A percentile compares a stretch with the other conserved stretches of the same genome.
phyloP scores from a whole-genome alignment of 2,888 invertebrate genomes.

The Diadromus collaris region DNA sequence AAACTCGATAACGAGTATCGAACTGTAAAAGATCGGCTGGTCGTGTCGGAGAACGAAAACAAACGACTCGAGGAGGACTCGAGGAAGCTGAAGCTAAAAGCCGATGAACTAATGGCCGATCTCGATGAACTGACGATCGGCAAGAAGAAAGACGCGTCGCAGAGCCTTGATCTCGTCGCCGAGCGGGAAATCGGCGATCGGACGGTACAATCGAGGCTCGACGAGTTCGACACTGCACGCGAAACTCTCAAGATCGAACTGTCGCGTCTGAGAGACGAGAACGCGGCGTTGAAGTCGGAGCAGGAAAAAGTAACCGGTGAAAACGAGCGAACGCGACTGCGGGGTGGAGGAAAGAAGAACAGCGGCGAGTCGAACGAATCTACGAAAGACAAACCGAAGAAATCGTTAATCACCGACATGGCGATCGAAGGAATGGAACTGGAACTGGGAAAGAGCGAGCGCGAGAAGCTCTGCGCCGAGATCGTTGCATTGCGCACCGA shows the following conservation, averaged over 20 bases:
- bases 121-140: conserved; percentile 19
- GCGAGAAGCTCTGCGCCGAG: conserved; percentile 41
- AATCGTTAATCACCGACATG: conserved; percentile 52
- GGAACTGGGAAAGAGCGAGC: conserved; percentile 34
- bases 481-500: conserved; percentile 39
- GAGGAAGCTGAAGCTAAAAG: conserved; percentile 11
- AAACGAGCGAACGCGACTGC: conserved; percentile 39
- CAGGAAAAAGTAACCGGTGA: conserved; percentile 12
- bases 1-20: conserved; percentile 47
- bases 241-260: conserved; percentile 34
- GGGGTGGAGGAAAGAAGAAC: conserved; percentile 21
- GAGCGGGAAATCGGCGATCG: conserved; percentile 35
- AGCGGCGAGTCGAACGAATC: conserved; percentile 54
- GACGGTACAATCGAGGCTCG: conserved; percentile 16
- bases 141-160: neutral
- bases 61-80: conserved; percentile 34
- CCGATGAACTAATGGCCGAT: conserved; percentile 44
- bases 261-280: conserved; percentile 17
- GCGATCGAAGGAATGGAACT: conserved; percentile 39
- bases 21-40: conserved; percentile 38
- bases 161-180: conserved; percentile 21
- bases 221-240: conserved; percentile 39
- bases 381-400: conserved; percentile 61
- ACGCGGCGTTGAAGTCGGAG: conserved; percentile 42
- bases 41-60: conserved; percentile 45